Conservation (phyloP, 2,797 vertebrate genomes). For the Urophycis tenuis region DNA sequence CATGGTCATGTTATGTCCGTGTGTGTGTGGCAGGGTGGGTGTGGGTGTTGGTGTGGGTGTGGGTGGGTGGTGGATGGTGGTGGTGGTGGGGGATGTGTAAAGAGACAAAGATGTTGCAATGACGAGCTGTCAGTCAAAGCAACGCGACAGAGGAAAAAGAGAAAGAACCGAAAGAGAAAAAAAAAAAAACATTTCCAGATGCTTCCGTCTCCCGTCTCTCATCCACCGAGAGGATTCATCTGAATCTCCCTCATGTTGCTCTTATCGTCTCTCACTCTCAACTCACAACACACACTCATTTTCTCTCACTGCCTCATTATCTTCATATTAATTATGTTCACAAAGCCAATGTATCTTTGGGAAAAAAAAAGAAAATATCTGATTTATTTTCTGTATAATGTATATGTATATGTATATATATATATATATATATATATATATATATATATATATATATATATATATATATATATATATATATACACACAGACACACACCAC, state of each 20-base stretch:
- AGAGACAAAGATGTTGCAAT: slow-evolving; percentile 96
- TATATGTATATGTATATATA: background rate
- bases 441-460: slow-evolving; percentile 13
- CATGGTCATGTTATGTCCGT: background rate
- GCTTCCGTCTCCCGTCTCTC: background rate
- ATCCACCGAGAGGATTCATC: background rate
- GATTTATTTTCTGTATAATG: too few relatives aligned
- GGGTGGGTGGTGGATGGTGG: background rate
- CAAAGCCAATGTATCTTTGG: background rate
- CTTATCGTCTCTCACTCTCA: slow-evolving; percentile 56
- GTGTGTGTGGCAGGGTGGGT: background rate
- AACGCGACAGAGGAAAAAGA: slow-evolving; percentile 32
- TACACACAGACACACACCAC: slow-evolving; percentile 26
- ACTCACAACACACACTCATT: background rate
- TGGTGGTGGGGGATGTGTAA: slow-evolving; percentile 45
- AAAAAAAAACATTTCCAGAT: background rate
- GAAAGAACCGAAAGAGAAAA: slow-evolving; percentile 24
- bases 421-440: background rate
- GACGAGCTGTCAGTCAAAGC: slow-evolving; percentile 96
- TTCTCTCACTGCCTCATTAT: slow-evolving; percentile 11
- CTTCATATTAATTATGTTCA: slow-evolving; percentile 46
- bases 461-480: background rate
- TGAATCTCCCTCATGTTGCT: slow-evolving; percentile 54
- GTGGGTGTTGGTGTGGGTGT: slow-evolving; percentile 7
- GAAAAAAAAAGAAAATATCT: background rate